Evolutionary conservation across 2,113 vertebrate species (phyloP).

Genomic region (Anhinga anhinga): DNA sequence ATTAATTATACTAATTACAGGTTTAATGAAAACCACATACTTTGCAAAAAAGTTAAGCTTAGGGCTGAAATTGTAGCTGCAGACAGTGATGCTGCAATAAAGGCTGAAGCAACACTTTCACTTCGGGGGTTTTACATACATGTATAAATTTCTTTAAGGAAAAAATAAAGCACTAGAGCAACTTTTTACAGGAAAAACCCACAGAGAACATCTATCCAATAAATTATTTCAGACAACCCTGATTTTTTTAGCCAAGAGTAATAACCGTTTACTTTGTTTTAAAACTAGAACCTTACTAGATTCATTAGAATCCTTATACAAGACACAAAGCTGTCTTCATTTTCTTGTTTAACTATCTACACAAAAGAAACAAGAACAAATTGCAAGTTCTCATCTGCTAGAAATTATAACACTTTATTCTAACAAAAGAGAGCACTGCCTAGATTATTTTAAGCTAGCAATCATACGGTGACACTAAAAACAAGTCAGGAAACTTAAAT

Average conservation of each 20-base stretch:
- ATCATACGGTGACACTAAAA: not conserved
- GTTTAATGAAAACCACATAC: slow-evolving; percentile 66
- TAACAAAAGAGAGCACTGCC: not conserved
- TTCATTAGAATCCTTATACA: not conserved
- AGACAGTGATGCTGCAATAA: not conserved
- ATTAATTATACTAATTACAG: slow-evolving; percentile 80
- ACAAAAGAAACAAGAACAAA: not conserved
- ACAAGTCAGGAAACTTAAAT: not conserved
- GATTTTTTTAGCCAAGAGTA: not conserved
- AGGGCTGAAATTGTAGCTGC: slow-evolving; percentile 45
- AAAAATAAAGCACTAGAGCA: not conserved
- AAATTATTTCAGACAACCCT: not conserved
- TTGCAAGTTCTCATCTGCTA: not conserved
- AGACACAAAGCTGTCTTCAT: not conserved
- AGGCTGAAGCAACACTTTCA: slow-evolving; percentile 11
- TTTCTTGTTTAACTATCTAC: not conserved
- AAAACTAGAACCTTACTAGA: not conserved
- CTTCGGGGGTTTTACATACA: not conserved
- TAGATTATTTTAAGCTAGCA: not conserved
- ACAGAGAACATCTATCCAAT: not conserved
- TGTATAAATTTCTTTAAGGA: not conserved
- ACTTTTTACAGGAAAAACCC: not conserved
- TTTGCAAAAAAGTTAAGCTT: slow-evolving; percentile 44
- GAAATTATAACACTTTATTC: not conserved
- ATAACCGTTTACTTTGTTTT: not conserved